Evolutionary conservation across 2,888 invertebrate genomes (phyloP), one percentile per base, ranked within the genome.

Genomic region (Pollenia angustigena): DNA sequence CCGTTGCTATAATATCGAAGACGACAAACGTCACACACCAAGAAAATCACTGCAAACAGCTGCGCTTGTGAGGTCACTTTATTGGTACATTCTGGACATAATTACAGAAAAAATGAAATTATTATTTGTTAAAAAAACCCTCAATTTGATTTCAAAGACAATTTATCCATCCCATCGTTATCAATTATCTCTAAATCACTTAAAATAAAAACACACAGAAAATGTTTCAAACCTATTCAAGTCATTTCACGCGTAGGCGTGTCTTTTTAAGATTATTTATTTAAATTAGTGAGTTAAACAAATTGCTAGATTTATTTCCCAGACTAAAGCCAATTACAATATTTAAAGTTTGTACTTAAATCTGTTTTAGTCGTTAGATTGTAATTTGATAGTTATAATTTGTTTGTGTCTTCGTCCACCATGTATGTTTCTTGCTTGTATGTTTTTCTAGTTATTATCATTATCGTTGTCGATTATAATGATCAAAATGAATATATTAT

Each of bases 261-360:
- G 14, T 58, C 58, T 58, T 12, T 2, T 16, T 32, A 4, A 32
- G 4, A 32, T 32, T 32, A 32, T 32, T 0, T 32, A 32, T 32
- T 72, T 23, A 32, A 58, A 48, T 58, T 23, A 7, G 60, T 50
- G 40, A 16, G 10, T 16, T 48, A 74, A 74, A 60, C 32, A 40
- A 58, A 58, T 32, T 58, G 32, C 23, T 32, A 0, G 6, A n/a
- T 50, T 74, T 74, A n/a, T 74, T 74, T 50, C 1, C 23, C 40
- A 74, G 74, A 48, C 60, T 40, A 50, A 60, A 60, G 60, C 12
- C 74, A 74, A 74, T 60, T 48, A 42, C 60, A 50, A 1, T 12
- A 40, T 50, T 48, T 16, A 40, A 40, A 74, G 6, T 46, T 32
- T 16, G 23, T 23, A 23, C 23, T 32, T 8, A 32, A 7, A 32